Evolutionary conservation across 1,140 invertebrate genomes (phyloP), one percentile per base, ranked within the genome.

Genomic region (Galleria mellonella): DNA sequence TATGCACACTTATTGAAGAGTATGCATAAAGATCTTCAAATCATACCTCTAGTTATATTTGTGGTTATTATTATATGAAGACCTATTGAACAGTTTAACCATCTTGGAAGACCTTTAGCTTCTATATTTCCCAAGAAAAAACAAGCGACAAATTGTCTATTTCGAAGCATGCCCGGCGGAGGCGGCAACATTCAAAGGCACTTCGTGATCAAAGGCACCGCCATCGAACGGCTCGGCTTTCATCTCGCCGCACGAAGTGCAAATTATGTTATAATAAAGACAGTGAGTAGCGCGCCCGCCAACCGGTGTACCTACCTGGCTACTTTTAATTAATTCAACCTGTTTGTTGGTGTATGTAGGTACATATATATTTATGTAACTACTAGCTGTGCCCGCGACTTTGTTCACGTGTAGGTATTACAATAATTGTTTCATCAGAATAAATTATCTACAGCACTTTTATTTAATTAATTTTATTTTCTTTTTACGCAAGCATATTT

Each of bases 191-290:
- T 55, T 82, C 78, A 84, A 84, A 84, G 76, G 81, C 69, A 54
- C 61, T 62, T 44, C 55, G 64, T 72, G 77, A 84, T 84, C 76
- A 84, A 84, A 84, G 72, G 67, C 63, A 62, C 81, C 77, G 81
- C 66, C 74, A 65, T 59, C 61, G 65, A 67, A 58, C 62, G 64
- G 64, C 72, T 63, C 52, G 51, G 57, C 77, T 82, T 82, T 84
- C 75, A 82, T 82, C 76, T 81, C 59, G 55, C 77, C 74, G 78
- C 77, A 59, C 62, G 64, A 79, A 84, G 81, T 83, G 81, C 81
- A 84, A 84, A 84, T 84, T 84, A 84, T 82, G 78, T 84, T 84
- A 81, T 84, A n/a, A n/a, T n/a, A 83, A 84, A 84, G 81, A 84
- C 81, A 84, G 78, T 73, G 76, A 82, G 72, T 74, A 69, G 67